These are phyloP conservation scores for Exocentrus adspersus DNA, from an alignment of 2,888 invertebrate species.

Conservation along the genomic window DNA sequence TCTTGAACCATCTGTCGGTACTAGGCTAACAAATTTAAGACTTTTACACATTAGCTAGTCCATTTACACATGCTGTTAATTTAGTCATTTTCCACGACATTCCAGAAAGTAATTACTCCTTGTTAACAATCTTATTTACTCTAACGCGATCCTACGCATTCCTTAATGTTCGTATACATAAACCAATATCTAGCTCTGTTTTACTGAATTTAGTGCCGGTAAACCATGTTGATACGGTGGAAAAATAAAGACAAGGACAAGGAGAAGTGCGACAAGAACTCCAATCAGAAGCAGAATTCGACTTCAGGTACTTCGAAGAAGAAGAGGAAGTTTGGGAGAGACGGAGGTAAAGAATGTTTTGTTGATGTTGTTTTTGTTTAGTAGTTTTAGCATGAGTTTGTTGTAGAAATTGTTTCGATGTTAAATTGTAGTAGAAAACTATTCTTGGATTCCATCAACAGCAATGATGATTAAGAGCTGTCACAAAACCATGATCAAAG, in stretches of 20 bases:
- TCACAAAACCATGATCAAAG: background rate
- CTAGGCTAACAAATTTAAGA: background rate
- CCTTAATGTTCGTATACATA: slow-evolving; percentile 10
- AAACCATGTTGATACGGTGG: slow-evolving; percentile 81
- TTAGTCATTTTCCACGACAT: background rate
- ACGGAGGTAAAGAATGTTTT: slow-evolving; percentile 71
- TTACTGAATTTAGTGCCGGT: slow-evolving; percentile 7
- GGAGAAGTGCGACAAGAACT: slow-evolving; percentile 67
- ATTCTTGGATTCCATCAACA: too few species aligned
- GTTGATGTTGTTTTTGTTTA: background rate
- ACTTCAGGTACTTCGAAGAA: slow-evolving; percentile 73
- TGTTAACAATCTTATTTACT: background rate
- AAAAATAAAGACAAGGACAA: slow-evolving; percentile 87
- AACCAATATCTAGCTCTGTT: slow-evolving; percentile 4
- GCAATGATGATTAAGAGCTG: too few species aligned
- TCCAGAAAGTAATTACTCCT: background rate
- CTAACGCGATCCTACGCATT: background rate
- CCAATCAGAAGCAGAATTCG: slow-evolving; percentile 60
- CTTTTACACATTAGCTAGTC: background rate
- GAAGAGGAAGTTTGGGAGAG: slow-evolving; percentile 83
- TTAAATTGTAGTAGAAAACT: too few species aligned
- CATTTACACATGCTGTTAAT: slow-evolving; percentile 3
- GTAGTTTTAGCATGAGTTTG: background rate
- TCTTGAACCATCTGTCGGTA: background rate
- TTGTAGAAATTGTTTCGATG: background rate